phyloP scores from a whole-genome alignment of 2,888 invertebrate species.

The Aphodius granarius region DNA sequence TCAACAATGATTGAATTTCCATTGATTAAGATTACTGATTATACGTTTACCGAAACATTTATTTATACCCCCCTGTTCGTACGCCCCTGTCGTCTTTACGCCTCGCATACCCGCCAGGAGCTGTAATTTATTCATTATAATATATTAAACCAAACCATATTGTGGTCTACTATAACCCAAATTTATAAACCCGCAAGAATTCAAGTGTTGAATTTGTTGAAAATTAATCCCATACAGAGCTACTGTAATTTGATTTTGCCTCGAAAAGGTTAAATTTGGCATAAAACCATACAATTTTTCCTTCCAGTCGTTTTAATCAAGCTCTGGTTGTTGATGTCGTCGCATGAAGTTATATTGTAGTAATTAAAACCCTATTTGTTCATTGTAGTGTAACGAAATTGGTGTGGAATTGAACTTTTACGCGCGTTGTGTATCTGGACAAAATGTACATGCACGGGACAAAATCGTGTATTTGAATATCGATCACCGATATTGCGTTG shows the following conservation, averaged over 20 bases:
- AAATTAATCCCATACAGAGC: no score
- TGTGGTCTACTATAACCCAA: background rate
- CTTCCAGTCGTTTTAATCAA: background rate
- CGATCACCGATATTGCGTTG: background rate
- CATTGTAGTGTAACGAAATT: background rate
- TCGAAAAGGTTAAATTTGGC: background rate
- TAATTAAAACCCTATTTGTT: background rate
- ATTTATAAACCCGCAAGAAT: no score
- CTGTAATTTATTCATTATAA: background rate
- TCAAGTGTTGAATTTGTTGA: no score
- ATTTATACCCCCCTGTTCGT: background rate
- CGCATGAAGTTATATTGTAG: background rate
- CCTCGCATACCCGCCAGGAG: no score
- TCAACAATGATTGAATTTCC: slow-evolving; percentile 46
- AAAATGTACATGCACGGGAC: background rate
- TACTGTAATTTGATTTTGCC: no score
- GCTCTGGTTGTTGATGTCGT: background rate
- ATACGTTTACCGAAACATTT: slow-evolving; percentile 19
- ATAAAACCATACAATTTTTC: background rate
- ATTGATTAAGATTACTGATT: slow-evolving; percentile 43
- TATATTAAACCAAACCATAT: background rate
- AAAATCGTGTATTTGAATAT: background rate
- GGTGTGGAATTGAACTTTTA: background rate
- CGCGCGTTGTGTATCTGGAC: background rate
- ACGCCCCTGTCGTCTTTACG: no score